Base-by-base conservation (phyloP, 2,888 invertebrate species). In the Andrena hattorfiana region DNA sequence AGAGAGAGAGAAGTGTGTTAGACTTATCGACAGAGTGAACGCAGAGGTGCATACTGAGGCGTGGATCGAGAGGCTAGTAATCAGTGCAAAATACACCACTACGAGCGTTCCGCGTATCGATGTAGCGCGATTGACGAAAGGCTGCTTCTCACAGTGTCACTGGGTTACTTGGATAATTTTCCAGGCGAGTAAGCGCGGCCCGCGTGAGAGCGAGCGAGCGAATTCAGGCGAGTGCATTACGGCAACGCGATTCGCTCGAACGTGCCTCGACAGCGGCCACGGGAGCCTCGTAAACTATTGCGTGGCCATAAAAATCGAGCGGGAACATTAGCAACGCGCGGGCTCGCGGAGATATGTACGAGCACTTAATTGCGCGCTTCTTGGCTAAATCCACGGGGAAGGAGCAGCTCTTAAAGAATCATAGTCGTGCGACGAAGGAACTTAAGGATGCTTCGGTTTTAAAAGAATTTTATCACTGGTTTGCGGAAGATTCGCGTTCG, bases 121-220 rank as follows among this genome's bases (percentile, higher is more conserved):
- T 5, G 62, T 23, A 6, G 10, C 10, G 35, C 42, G 60, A 73
- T 81, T 64, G 81, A 73, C 59, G 81, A 73, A 78, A 81, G 73
- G 68, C 42, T 32, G 59, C 76, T 76, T 83, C 83, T 85, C 87
- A 83, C 85, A 86, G 87, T 86, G 86, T 86, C 86, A 86, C 86
- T 86, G 80, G 86, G 86, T 86, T 86, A 86, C 73, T 56, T 86
- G 75, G 86, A 86, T 87, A 86, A 87, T 86, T 86, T 86, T 86
- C 86, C 86, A 85, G 77, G 70, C 86, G 87, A 87, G 86, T 87
- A 86, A 87, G 73, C 83, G 77, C 83, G 73, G 3, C 3, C 79
- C 85, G 78, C 87, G 81, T 85, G 89, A 87, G 70, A 70, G 70
- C 89, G 87, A 81, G 89, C 89, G 70, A 70, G 70, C 89, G 87